A percentile compares a stretch with the other conserved stretches of the same genome.
phyloP scores from a whole-genome alignment of 2,113 vertebrate genomes.

The Nycticebus coucang region DNA sequence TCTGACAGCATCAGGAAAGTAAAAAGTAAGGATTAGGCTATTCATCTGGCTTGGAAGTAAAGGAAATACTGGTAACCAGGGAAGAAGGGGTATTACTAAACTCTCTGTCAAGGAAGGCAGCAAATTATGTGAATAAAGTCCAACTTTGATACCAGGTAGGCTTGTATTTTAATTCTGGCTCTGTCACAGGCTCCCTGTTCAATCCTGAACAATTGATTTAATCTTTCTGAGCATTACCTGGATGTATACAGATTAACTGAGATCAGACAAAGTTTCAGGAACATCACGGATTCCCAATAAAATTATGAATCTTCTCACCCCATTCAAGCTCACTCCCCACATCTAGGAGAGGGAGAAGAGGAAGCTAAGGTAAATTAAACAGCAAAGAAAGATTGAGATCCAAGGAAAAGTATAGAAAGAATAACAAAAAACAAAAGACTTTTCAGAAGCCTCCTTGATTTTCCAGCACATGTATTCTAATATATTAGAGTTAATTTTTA shows the following conservation, averaged over 20 bases:
- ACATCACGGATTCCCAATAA: not conserved
- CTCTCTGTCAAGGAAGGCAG: not conserved
- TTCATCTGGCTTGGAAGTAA: not conserved
- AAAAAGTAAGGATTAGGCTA: not conserved
- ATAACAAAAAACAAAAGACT: not conserved
- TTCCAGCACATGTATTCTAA: not conserved
- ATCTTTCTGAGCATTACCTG: conserved; percentile 52
- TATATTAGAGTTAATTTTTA: not conserved
- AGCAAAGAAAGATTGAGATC: not conserved
- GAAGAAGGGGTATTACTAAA: not conserved
- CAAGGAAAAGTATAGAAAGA: not conserved
- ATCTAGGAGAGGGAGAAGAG: not conserved
- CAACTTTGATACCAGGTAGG: conserved; percentile 36
- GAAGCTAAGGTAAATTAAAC: not conserved
- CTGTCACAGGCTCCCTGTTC: conserved; percentile 47
- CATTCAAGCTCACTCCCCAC: not conserved
- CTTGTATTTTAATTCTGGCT: conserved; percentile 55
- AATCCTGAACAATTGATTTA: conserved; percentile 56
- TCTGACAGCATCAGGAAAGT: not conserved
- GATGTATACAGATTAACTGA: conserved; percentile 27
- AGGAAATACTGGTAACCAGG: not conserved
- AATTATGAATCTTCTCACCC: conserved; percentile 4
- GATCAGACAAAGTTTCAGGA: conserved; percentile 41
- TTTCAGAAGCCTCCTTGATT: not conserved
- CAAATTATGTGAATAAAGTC: conserved; percentile 50